Evolutionary conservation across 2,797 vertebrate genomes (phyloP), one percentile per base, ranked within the genome.

Genomic region (Peromyscus aztecus): DNA sequence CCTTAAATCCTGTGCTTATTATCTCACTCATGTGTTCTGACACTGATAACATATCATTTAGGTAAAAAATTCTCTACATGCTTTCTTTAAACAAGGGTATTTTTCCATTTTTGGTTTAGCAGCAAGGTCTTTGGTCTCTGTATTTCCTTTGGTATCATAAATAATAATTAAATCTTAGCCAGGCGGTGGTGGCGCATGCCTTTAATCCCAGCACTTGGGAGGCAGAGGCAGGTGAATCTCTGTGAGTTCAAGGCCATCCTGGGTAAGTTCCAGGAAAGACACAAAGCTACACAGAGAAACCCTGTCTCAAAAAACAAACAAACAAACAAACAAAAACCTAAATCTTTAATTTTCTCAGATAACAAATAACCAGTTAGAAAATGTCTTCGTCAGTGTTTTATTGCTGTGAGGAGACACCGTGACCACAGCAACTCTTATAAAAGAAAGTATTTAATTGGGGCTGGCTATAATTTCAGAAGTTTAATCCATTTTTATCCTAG

Each of bases 271-370:
- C 11, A 49, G 49, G 49, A 49, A 49, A 49, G 49, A 49, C 49
- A 12, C 11, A 13, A 49, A 49, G 49, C 49, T 49, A 49, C 49
- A 49, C 49, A 49, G 49, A 46, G 46, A 49, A 49, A 49, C 49
- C 49, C 49, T 49, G 49, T 12, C 11, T 49, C 49, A 12, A 12
- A 49, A 49, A 49, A 49, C 11, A 12, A 49, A 13, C 2, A 46
- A 49, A 49, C 11, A 49, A 49, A 49, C 11, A 49, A 49, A 49
- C 11, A 13, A 12, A 84, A 29, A 92, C 13, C 52, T 82, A 17
- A 83, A 46, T 82, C 37, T 82, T 94, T 55, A 65, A 12, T 88
- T 73, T 96, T 96, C 37, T 89, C 82, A 82, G 55, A 23, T 94
- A 96, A 92, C 87, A 76, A 55, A n/a, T 80, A 31, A 1, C 14